These are phyloP conservation scores for Avahi laniger DNA, from an alignment of 2,797 vertebrate genomes.

Conservation along the genomic window DNA sequence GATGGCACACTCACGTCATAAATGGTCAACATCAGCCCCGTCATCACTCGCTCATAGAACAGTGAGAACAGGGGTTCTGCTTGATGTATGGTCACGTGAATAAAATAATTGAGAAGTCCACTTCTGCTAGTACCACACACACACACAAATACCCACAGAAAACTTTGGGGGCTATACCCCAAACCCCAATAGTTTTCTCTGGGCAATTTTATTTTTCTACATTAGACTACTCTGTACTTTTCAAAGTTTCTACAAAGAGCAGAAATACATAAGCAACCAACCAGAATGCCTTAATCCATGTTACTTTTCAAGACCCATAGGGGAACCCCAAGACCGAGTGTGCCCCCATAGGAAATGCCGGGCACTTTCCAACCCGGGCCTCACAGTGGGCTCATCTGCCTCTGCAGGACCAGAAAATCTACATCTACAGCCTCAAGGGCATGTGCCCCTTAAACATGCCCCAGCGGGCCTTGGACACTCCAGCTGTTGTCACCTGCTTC, in stretches of 20 bases:
- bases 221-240: neutral
- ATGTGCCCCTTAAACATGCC: constrained; percentile 96
- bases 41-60: rapidly evolving
- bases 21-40: rapidly evolving
- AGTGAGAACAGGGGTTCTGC: neutral
- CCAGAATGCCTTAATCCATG: neutral
- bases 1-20: rapidly evolving
- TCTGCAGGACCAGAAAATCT: constrained; percentile 94
- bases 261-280: neutral
- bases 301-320: neutral
- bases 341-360: neutral
- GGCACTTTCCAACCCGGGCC: neutral
- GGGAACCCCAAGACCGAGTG: neutral
- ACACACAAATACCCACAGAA: neutral
- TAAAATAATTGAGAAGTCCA: neutral
- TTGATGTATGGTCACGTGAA: rapidly evolving
- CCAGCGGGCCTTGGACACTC: constrained; percentile 92
- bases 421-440: constrained; percentile 95
- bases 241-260: neutral
- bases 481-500: constrained; percentile 93
- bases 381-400: constrained; percentile 28
- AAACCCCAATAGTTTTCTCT: neutral
- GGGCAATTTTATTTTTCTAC: neutral
- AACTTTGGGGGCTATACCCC: neutral
- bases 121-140: rapidly evolving